Evolutionary conservation across 2,113 vertebrate genomes (phyloP).

Genomic region (Sialia sialis): DNA sequence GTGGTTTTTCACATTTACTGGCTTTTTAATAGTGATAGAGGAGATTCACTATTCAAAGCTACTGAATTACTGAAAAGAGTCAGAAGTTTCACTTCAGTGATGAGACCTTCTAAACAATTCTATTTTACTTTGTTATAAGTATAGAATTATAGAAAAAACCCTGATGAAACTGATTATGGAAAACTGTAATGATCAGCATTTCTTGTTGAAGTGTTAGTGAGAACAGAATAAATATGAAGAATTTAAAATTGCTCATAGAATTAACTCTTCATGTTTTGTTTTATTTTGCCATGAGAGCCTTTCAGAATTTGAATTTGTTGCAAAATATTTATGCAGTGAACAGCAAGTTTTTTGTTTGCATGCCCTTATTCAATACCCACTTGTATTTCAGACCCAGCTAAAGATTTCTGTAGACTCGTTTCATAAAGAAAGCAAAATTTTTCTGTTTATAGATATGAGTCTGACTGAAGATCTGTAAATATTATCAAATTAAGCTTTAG

Average conservation of each 20-base stretch:
- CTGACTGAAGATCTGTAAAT: background rate
- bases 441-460: background rate
- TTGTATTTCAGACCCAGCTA: background rate
- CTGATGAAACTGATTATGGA: background rate
- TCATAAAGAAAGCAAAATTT: background rate
- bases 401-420: background rate
- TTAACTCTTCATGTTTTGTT: background rate
- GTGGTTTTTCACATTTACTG: background rate
- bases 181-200: background rate
- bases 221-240: background rate
- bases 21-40: background rate
- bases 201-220: background rate
- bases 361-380: background rate
- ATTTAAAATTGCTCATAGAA: background rate
- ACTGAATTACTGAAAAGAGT: background rate
- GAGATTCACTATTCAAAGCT: background rate
- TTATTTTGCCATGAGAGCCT: background rate
- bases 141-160: background rate
- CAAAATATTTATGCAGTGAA: background rate
- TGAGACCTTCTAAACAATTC: background rate
- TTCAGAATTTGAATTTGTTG: background rate
- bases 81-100: background rate
- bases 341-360: background rate
- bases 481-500: background rate
- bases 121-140: background rate